These are phyloP conservation scores for Bubo scandiacus DNA, from an alignment of 2,113 vertebrate species.

Conservation along the genomic window DNA sequence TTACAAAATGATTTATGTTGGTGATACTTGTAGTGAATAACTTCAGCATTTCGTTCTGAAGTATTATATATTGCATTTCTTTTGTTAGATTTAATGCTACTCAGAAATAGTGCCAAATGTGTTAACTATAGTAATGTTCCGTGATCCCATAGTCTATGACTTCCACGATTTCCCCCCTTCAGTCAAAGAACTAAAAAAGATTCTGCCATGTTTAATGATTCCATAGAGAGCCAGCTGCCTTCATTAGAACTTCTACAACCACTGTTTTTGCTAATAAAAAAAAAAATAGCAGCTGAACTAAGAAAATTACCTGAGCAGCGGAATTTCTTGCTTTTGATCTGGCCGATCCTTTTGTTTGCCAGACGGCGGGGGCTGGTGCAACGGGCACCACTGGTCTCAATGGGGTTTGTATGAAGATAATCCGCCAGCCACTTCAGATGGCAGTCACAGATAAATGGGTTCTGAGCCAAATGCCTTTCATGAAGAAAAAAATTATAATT, in stretches of 20 bases:
- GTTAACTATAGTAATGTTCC: background rate
- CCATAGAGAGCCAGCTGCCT: slow-evolving; percentile 34
- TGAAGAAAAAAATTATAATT: slow-evolving; percentile 45
- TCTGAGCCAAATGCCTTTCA: slow-evolving; percentile 96
- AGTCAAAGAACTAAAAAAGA: slow-evolving; percentile 13
- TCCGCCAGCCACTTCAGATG: slow-evolving; percentile 99
- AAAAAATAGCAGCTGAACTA: slow-evolving; percentile 37
- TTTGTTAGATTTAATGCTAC: slow-evolving; percentile 1
- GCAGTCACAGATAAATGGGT: slow-evolving; percentile 99
- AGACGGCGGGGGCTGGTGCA: slow-evolving; percentile 97
- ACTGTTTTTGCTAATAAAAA: slow-evolving; percentile 9
- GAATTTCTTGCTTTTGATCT: slow-evolving; percentile 99
- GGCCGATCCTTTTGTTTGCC: slow-evolving; percentile 98
- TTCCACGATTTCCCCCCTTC: background rate
- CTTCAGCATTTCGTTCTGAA: slow-evolving; percentile 18
- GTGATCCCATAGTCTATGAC: background rate
- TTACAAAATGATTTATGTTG: background rate
- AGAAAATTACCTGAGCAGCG: slow-evolving; percentile 96
- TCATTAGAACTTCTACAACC: slow-evolving; percentile 30
- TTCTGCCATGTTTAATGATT: slow-evolving; percentile 30
- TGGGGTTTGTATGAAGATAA: slow-evolving; percentile 98
- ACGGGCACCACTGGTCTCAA: slow-evolving; percentile 97
- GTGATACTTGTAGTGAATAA: background rate
- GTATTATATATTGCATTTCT: background rate
- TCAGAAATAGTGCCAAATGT: slow-evolving; percentile 14